Percentiles rank a stretch among this genome's conserved stretches.
Evolutionary conservation across 2,113 vertebrate genomes (phyloP).

Genomic region (human): DNA sequence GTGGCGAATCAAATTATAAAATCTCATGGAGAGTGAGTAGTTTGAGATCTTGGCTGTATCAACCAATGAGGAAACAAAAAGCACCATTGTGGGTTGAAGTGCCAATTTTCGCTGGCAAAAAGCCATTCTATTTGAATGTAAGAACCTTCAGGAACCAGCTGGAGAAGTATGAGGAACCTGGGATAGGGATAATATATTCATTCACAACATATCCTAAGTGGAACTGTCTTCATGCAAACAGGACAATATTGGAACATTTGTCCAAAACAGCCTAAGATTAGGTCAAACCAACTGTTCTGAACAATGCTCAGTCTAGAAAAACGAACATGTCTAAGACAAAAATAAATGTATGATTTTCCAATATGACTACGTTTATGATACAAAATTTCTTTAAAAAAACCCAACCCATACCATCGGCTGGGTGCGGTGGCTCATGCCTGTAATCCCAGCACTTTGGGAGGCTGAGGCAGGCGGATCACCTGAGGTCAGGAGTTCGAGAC

Average conservation of each 20-base stretch:
- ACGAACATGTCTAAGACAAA: background rate
- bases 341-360: background rate
- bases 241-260: background rate
- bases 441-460: too few species aligned
- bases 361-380: background rate
- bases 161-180: conserved; percentile 12
- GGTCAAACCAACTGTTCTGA: background rate
- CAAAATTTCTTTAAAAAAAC: background rate
- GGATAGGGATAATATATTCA: conserved; percentile 11
- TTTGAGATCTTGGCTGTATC: conserved; percentile 62
- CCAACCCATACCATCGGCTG: background rate
- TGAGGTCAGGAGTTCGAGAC: too few species aligned
- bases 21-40: background rate
- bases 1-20: conserved; percentile 41
- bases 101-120: conserved; percentile 53
- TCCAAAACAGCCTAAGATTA: background rate
- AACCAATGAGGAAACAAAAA: conserved; percentile 58
- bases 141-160: conserved; percentile 62
- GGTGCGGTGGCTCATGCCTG: too few species aligned
- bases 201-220: background rate
- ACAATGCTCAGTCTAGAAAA: background rate
- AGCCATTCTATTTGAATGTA: conserved; percentile 48
- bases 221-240: background rate
- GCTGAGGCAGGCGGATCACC: too few species aligned
- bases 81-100: background rate